Evolutionary conservation across 2,888 invertebrate genomes (phyloP), one percentile per base, ranked within the genome.

Genomic region (Sinotaia quadrata): DNA sequence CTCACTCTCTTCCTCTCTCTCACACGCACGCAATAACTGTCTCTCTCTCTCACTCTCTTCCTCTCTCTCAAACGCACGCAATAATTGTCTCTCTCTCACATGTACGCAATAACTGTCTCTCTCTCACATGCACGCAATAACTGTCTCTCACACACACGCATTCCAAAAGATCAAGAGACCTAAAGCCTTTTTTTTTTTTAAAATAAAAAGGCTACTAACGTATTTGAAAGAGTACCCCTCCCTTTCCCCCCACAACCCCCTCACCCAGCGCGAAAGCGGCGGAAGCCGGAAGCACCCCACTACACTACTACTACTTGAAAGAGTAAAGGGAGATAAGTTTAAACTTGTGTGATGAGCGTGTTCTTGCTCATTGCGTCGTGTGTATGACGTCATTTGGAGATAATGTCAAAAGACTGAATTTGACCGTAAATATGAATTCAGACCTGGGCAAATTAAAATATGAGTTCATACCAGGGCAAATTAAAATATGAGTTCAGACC

Each of bases 41-140:
- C 24, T 34, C 59, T 41, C 59, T 41, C 59, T 34, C 36, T 34
- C 37, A n/a, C 59, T 34, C 59, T 24, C 59, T 4, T 44, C 27
- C 41, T 34, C 59, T 34, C 59, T 34, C 59, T 24, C 59, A n/a
- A 37, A 4, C 41, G n/a, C 41, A 5, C 37, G 3, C 10, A 10
- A 27, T n/a, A 37, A 7, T 44, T 33, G 5, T 33, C 21, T 15
- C 59, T 12, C 36, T 34, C 41, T 41, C 59, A n/a, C 36, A 15
- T 4, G 37, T 44, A n/a, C 41, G 4, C 41, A 24, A 21, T 59
- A 37, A 15, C 4, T 44, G 44, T 21, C 59, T 15, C 21, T 12
- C 21, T 31, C 21, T 31, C 24, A 21, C 24, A 24, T 31, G 12
- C n/a, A 36, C 59, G 12, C n/a, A 36, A 37, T 37, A 1, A n/a